A percentile compares a stretch with the other conserved stretches of the same genome.
phyloP scores from a whole-genome alignment of 2,797 vertebrate genomes.

The Mus spretus region DNA sequence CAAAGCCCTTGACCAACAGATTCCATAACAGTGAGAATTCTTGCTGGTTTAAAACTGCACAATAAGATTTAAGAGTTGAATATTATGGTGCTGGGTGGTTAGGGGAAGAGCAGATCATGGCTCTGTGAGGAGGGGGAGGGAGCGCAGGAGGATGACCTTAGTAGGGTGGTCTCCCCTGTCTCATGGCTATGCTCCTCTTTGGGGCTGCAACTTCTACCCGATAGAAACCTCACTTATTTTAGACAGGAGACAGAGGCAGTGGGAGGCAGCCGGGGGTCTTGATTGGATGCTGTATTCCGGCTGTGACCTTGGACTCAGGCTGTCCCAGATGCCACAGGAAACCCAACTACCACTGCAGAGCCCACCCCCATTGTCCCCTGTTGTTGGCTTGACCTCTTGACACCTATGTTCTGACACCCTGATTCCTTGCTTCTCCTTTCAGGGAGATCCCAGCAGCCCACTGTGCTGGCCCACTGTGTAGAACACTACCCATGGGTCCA shows the following conservation, averaged over 20 bases:
- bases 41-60: neutral
- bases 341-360: neutral
- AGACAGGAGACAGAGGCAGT: neutral
- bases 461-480: neutral
- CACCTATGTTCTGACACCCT: neutral
- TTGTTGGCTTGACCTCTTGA: neutral
- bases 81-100: neutral
- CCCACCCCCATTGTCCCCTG: neutral
- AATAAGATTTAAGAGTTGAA: neutral
- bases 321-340: neutral
- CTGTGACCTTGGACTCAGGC: constrained; percentile 24
- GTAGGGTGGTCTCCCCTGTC: neutral
- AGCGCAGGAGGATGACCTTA: too few species aligned
- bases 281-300: neutral
- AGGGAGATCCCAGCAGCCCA: neutral
- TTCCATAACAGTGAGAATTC: neutral
- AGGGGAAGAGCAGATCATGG: neutral
- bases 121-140: neutral
- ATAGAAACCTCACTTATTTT: constrained; percentile 69
- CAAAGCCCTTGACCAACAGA: neutral
- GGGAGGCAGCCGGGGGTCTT: neutral
- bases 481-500: fast-evolving
- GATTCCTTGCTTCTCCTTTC: neutral
- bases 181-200: neutral
- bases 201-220: constrained; percentile 24